Conservation (phyloP, 2,797 vertebrate genomes). For the Balearica regulorum region DNA sequence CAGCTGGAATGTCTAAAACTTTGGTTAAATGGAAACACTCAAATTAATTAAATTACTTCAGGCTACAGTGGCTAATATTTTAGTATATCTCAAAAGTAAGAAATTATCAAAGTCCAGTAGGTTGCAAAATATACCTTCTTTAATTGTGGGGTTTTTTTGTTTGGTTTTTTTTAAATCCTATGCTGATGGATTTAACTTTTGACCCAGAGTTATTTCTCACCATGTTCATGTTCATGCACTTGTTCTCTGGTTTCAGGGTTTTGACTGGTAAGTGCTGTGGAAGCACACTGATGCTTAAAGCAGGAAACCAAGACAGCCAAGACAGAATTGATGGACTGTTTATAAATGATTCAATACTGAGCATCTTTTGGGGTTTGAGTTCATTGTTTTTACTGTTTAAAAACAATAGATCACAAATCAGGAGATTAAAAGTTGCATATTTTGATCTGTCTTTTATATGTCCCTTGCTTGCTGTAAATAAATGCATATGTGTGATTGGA, state of each 20-base stretch:
- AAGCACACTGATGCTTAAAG: background rate
- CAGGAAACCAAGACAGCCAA: background rate
- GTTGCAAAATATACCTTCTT: background rate
- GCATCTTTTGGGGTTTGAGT: background rate
- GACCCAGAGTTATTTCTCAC: background rate
- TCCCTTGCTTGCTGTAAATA: background rate
- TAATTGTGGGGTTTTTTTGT: too few relatives aligned
- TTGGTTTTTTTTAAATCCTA: background rate
- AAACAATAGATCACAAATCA: background rate
- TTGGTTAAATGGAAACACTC: background rate
- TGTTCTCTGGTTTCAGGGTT: background rate
- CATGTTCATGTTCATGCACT: background rate
- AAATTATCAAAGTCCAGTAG: background rate
- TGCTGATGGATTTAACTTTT: background rate
- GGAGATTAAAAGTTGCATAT: background rate
- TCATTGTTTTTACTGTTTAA: background rate
- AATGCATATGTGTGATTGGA: background rate
- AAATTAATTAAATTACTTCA: background rate
- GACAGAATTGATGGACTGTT: background rate
- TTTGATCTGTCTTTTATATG: background rate
- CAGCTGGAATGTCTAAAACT: background rate
- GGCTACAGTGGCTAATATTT: background rate
- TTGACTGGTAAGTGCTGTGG: background rate
- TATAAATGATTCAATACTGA: background rate
- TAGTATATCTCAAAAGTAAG: background rate